Evolutionary conservation across 2,113 vertebrate genomes (phyloP), one percentile per base, ranked within the genome.

Genomic region (Istiophorus platypterus): DNA sequence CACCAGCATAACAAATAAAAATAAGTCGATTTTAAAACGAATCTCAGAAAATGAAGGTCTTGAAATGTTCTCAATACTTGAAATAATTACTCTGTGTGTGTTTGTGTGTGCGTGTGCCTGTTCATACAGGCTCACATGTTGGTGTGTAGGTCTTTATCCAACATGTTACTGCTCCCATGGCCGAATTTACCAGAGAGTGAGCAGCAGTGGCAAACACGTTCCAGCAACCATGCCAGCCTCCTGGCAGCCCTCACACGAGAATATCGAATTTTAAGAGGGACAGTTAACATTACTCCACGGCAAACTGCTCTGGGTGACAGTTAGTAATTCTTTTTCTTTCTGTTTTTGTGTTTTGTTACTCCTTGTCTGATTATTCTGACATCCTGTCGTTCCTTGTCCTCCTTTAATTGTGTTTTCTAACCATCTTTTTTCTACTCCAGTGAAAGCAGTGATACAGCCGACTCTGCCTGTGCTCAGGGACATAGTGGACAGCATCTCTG

Each of bases 141-240:
- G 84, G 97, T 99, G 78, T 99, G 97, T 91, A 90, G 98, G 58
- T 96, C 97, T 0, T 94, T 99, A 69, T 99, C 98, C 1, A 99
- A 99, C 15, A 97, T 97, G 69, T 87, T 99, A 88, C 85, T 99
- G 78, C 95, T 99, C 54, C 98, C 98, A 0, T 99, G 98, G 98
- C 97, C 97, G 45, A 98, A 97, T 66, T 94, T 98, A 24, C 95
- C 97, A 0, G 98, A 99, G 92, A 95, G 84, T 0, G 98, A 99
- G 59, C 98, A 99, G 93, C 97, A 99, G 88, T 99, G 98, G 98
- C 95, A 95, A 0, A 95, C 96, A 11, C 97, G 98, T 76, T 99
- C 98, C 71, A 93, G 95, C 91, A 99, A 96, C 94, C 97, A 99
- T 0, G 92, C 93, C 92, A 99, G 94, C 91, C 95, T 99, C 0